Percentiles rank a stretch among this genome's conserved stretches.
Evolutionary conservation across 2,797 vertebrate genomes (phyloP).

Genomic region (Halcyon badia): DNA sequence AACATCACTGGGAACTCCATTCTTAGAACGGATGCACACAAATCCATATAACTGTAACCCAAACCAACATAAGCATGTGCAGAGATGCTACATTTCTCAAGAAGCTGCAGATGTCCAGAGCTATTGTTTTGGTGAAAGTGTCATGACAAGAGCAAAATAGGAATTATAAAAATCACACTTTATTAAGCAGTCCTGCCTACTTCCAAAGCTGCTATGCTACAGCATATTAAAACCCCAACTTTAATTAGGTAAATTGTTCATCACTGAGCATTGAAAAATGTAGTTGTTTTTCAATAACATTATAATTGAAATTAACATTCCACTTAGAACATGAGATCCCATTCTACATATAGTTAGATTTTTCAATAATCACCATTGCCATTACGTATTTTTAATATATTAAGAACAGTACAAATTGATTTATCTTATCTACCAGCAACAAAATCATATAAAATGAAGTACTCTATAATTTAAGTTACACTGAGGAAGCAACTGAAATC

Average conservation of each 20-base stretch:
- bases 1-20: neutral
- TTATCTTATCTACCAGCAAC: neutral
- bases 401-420: neutral
- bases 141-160: neutral
- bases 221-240: neutral
- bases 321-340: neutral
- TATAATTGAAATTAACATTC: neutral
- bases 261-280: neutral
- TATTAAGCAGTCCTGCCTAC: neutral
- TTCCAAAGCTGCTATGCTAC: neutral
- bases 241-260: neutral
- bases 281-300: neutral
- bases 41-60: neutral
- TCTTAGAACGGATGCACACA: neutral
- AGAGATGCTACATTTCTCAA: neutral
- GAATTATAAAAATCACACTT: neutral
- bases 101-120: neutral
- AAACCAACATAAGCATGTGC: neutral
- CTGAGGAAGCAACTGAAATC: neutral
- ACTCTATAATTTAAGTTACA: neutral
- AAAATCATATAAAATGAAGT: neutral
- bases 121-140: neutral
- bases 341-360: neutral
- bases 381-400: neutral
- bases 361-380: neutral